Evolutionary conservation across 2,113 vertebrate genomes (phyloP), one percentile per base, ranked within the genome.

Genomic region (Stictonetta naevosa): DNA sequence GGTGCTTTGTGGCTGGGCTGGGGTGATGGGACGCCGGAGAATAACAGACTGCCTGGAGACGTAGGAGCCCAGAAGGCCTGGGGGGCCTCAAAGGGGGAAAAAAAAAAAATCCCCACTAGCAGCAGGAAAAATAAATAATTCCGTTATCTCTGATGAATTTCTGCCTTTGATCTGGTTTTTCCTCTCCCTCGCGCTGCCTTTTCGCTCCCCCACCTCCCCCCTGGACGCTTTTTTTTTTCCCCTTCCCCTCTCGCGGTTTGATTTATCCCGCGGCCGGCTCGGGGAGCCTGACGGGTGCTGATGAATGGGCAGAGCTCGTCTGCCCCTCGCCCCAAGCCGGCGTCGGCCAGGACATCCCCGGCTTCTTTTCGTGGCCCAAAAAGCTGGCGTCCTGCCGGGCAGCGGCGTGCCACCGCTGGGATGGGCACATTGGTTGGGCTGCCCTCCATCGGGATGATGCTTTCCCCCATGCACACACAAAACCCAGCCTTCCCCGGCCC

Each of bases 71-170:
- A 96, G 95, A 97, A 97, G 96, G 98, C 95, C 36, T 87, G 93
- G 96, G 97, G 97, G 97, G 96, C 97, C 98, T 97, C 97, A 96
- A 97, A 97, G 93, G 75, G 95, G 93, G 82, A 80, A 80, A 94
- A 91, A 96, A 96, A 88, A 78, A 91, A 96, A 88, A 78, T 95
- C 94, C 83, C 89, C 89, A 48, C 96, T 63, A 97, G 95, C 88
- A 98, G 98, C 97, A 98, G 97, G 97, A 98, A 98, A 98, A 98
- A 98, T 98, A 98, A 98, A 98, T 98, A 98, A 98, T 98, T 97
- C 97, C 81, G 96, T 98, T 98, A 98, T 98, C 98, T 98, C 97
- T 98, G 98, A 98, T 97, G 97, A 98, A 98, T 98, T 98, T 98
- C 98, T 97, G 96, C 96, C 98, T 98, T 98, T 98, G 98, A 98